These are phyloP conservation scores for Enchytraeus crypticus DNA, from an alignment of 2,888 invertebrate species.

Conservation along the genomic window DNA sequence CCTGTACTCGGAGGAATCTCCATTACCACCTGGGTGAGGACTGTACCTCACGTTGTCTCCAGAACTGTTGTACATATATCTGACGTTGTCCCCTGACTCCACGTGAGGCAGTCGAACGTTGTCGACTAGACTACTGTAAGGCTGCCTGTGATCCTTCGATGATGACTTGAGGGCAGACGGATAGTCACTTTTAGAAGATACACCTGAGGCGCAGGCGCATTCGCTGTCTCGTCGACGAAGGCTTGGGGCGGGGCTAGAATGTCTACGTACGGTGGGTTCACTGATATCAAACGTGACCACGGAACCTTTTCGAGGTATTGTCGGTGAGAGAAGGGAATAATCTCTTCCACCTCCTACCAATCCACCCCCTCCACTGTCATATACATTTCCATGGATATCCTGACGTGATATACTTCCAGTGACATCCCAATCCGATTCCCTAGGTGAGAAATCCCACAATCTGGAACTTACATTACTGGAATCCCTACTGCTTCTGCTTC, in stretches of 20 bases:
- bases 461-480: constrained; percentile 24
- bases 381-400: constrained; percentile 14
- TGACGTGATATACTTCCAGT: constrained; percentile 15
- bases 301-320: constrained; percentile 18
- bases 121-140: not conserved
- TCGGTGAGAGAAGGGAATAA: constrained; percentile 19
- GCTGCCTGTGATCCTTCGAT: not conserved
- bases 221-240: constrained; percentile 19
- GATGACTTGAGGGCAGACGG: too few species aligned
- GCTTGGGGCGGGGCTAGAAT: constrained; percentile 21
- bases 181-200: too few species aligned
- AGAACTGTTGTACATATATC: not conserved
- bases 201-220: not conserved
- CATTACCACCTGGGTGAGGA: not conserved
- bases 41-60: not conserved
- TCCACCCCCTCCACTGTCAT: constrained; percentile 11
- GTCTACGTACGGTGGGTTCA: constrained; percentile 14
- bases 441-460: constrained; percentile 21
- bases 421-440: constrained; percentile 23
- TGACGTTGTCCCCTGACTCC: not conserved
- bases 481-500: constrained; percentile 23
- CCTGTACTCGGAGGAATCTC: not conserved
- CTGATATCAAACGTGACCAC: constrained; percentile 24
- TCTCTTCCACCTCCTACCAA: constrained; percentile 7
- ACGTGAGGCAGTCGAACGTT: not conserved